These are phyloP conservation scores for Ctenicera cuprea DNA, from an alignment of 2,888 invertebrate species.

Conservation along the genomic window DNA sequence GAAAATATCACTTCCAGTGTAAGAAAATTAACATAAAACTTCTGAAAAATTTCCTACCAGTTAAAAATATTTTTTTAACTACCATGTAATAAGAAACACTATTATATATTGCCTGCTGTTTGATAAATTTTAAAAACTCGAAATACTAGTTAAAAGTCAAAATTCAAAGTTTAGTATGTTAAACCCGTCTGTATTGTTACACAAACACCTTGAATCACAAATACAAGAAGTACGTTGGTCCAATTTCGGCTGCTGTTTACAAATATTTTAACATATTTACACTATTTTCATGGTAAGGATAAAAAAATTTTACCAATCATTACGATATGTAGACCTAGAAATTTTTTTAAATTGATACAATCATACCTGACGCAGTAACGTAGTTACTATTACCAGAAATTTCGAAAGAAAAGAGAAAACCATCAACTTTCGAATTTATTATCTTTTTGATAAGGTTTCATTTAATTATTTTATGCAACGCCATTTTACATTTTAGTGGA, in stretches of 20 bases:
- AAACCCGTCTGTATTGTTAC: slow-evolving; percentile 21
- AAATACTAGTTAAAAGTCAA: slow-evolving; percentile 21
- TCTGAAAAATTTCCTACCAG: too few relatives aligned
- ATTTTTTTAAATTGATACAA: too few relatives aligned
- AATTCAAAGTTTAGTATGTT: slow-evolving; percentile 29
- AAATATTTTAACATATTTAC: slow-evolving; percentile 32
- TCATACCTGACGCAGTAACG: too few relatives aligned
- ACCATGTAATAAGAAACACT: slow-evolving; percentile 31
- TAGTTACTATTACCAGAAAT: too few relatives aligned
- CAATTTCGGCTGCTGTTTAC: slow-evolving; percentile 43
- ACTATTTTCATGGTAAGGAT: background rate
- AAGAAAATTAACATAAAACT: background rate
- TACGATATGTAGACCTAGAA: too few relatives aligned
- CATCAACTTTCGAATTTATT: too few relatives aligned
- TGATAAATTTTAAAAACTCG: slow-evolving; percentile 42
- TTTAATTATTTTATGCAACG: background rate
- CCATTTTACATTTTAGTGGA: too few relatives aligned
- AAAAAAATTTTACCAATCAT: background rate
- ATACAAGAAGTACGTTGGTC: slow-evolving; percentile 39
- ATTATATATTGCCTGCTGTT: slow-evolving; percentile 47
- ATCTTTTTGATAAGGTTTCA: too few relatives aligned
- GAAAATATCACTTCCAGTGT: too few relatives aligned
- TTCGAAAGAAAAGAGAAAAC: too few relatives aligned
- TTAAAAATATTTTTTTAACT: slow-evolving; percentile 20
- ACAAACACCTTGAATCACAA: slow-evolving; percentile 35